Evolutionary conservation across 2,113 vertebrate genomes (phyloP).

Genomic region (Argyrosomus japonicus): DNA sequence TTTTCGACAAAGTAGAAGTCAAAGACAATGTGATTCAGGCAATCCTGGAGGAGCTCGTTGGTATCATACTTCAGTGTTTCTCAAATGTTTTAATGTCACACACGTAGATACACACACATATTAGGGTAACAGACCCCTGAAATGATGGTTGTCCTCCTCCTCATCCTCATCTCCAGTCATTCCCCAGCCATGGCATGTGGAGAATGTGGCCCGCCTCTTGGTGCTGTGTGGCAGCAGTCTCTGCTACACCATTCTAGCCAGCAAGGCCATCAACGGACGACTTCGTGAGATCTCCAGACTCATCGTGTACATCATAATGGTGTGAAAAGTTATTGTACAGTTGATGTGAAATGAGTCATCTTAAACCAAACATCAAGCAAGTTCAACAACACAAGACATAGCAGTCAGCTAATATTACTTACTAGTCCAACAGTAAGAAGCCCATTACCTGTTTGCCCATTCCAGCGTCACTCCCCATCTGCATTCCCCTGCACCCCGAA

Average conservation of each 20-base stretch:
- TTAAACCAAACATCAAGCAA: not conserved
- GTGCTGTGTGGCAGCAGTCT: constrained; percentile 89
- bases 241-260: constrained; percentile 90
- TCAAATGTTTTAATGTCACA: constrained; percentile 1
- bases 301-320: constrained; percentile 89
- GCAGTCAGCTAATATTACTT: no score
- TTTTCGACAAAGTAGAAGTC: constrained; percentile 78
- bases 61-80: constrained; percentile 71
- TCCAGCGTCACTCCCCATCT: no score
- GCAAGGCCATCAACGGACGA: constrained; percentile 87
- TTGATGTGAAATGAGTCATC: not conserved
- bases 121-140: not conserved
- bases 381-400: no score
- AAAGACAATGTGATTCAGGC: constrained; percentile 87
- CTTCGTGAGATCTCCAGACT: constrained; percentile 85
- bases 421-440: no score
- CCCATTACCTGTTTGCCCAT: no score
- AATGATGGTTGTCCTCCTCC: not conserved
- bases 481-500: no score
- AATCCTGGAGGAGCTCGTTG: constrained; percentile 90
- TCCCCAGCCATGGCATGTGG: constrained; percentile 89
- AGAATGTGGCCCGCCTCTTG: constrained; percentile 91
- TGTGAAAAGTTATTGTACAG: constrained; percentile 67
- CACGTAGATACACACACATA: not conserved
- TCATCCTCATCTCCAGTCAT: constrained; percentile 78